Base-by-base conservation (phyloP, 2,113 vertebrate genomes). In the Ursus arctos region DNA sequence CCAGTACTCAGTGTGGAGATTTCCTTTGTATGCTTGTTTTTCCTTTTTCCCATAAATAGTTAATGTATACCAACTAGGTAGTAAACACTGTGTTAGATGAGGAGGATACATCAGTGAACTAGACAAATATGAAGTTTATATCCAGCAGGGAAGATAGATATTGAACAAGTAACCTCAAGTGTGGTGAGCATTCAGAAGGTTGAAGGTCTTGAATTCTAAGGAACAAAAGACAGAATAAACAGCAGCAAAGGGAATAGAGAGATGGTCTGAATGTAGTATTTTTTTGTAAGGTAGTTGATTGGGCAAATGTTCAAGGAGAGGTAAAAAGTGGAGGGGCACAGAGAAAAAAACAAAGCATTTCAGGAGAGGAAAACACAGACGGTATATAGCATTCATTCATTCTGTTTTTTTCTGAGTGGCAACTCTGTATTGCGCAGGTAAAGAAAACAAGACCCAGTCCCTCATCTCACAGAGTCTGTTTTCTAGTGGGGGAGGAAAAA, bases 31-130 rank as follows among this genome's bases (percentile, higher is more conserved):
- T 51, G 53, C 55, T 88, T 76, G 36, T 72, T 49, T 82, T 89
- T 21, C n/a, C 77, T 88, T 79, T 69, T 59, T 74, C 33, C 40
- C 2, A 72, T 93, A 80, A 80, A 93, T 91, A 74, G 36, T 95
- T 87, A 88, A 59, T 74, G 40, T 91, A 88, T 61, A 69, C 2
- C 76, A 90, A 76, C 71, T 47, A 91, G 33, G 19, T 69, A 80
- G 47, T 26, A 67, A 47, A 11, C 6, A 43, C 16, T 67, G 4
- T 59, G 22, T 88, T 67, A 40, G 47, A 80, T 33, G 6, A 49
- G 2, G 12, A 12, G 22, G 74, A 26, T 43, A 51, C 4, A 10
- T 57, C 67, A 59, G 2, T 65, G 90, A 19, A 53, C 47, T 59
- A 82, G 33, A 91, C 36, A 93, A 36, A 74, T 63, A 59, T 1